Evolutionary conservation across 1,140 invertebrate genomes (phyloP), one percentile per base, ranked within the genome.

Genomic region (Drepana arcuata): DNA sequence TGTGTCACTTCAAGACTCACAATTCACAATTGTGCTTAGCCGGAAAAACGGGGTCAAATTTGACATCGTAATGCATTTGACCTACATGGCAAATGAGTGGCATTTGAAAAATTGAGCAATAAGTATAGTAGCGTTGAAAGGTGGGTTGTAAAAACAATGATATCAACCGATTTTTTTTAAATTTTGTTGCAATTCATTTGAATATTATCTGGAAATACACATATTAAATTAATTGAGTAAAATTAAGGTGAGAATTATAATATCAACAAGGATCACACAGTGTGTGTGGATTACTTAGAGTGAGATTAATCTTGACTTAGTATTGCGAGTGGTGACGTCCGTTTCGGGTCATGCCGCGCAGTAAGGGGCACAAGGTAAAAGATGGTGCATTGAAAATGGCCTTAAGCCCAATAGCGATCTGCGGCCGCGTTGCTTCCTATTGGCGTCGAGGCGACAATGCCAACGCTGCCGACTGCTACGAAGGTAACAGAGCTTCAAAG

Each of bases 351-450:
- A 79, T 52, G 57, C 55, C 36, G 58, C 52, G 52, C 48, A 48
- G 50, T 72, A 82, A 82, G 74, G 71, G 55, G 78, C 66, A 82
- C 78, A 82, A 80, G 78, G 78, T 78, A 72, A 82, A 80, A 82
- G 78, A 82, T 82, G 78, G 78, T 80, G 74, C 78, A 82, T 79
- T 82, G 74, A 79, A 69, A 72, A 67, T 57, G 78, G 65, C 78
- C 78, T 82, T 77, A 82, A 65, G 71, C 74, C 74, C 74, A 82
- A 82, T 82, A 82, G 74, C 72, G 56, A 72, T 71, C 68, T 73
- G 66, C 61, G 66, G 56, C 64, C 66, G 73, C 59, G 59, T 60
- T 63, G 74, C 74, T 79, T 79, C 74, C 74, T 82, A 79, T 65
- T 78, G 71, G 69, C 68, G 62, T 67, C 60, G 74, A 72, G 69